Evolutionary conservation across 2,888 invertebrate genomes (phyloP).

Genomic region (Zaprionus lineosus): DNA sequence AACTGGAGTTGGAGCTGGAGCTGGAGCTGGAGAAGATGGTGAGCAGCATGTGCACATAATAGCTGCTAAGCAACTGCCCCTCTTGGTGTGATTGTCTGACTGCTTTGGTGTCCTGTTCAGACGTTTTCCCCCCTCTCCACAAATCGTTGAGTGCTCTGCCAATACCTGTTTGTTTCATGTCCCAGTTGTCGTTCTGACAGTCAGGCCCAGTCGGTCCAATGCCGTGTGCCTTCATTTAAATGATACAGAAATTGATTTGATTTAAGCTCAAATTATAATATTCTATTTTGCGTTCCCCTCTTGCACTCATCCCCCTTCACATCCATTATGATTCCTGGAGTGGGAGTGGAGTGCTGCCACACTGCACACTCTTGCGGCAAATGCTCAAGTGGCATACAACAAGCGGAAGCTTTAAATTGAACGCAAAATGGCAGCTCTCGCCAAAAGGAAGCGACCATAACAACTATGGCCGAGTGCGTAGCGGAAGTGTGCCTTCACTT

Average conservation of each 20-base stretch:
- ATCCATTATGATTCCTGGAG: too few relatives aligned
- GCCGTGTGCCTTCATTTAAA: constrained; percentile 66
- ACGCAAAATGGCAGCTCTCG: constrained; percentile 56
- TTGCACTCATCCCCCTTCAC: not conserved
- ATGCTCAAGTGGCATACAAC: constrained; percentile 43
- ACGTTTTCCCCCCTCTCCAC: too few relatives aligned
- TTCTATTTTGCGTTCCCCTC: constrained; percentile 31
- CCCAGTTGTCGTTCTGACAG: constrained; percentile 63
- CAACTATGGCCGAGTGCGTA: constrained; percentile 43
- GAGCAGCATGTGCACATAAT: constrained; percentile 74
- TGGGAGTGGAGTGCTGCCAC: too few relatives aligned
- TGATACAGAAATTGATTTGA: constrained; percentile 76
- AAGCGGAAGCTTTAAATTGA: constrained; percentile 64
- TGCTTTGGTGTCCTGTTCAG: constrained; percentile 6
- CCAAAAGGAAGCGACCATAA: constrained; percentile 39
- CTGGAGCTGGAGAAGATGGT: constrained; percentile 3
- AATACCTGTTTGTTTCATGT: constrained; percentile 59
- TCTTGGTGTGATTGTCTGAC: constrained; percentile 11
- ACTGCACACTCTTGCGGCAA: constrained; percentile 33
- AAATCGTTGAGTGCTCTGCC: constrained; percentile 59
- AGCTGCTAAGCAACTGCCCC: constrained; percentile 71
- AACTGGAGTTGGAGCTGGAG: not conserved
- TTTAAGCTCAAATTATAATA: constrained; percentile 74
- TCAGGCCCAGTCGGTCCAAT: constrained; percentile 22
- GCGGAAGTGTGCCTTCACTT: constrained; percentile 46